phyloP scores from a whole-genome alignment of 2,113 vertebrate genomes.

The Gadus macrocephalus region DNA sequence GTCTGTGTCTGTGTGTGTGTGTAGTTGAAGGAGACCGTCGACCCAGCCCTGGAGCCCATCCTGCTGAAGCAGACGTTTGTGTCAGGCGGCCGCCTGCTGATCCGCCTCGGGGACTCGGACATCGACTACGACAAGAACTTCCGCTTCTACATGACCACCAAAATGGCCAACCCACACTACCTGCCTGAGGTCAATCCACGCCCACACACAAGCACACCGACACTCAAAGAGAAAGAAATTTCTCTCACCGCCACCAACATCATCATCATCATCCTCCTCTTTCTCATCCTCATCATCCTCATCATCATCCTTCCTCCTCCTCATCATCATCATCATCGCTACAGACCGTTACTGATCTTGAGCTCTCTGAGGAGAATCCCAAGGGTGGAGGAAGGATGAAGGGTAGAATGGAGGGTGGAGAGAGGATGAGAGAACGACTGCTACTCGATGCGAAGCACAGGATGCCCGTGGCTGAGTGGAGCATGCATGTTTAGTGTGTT shows the following conservation, averaged over 20 bases:
- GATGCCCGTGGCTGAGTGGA: neutral
- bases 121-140: slow-evolving; percentile 85
- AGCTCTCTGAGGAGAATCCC: neutral
- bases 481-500: neutral
- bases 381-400: neutral
- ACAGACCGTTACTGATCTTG: neutral
- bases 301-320: no score
- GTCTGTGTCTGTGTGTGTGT: slow-evolving; percentile 30
- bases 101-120: slow-evolving; percentile 83
- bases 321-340: neutral
- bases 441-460: neutral
- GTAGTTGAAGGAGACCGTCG: slow-evolving; percentile 80
- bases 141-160: slow-evolving; percentile 86
- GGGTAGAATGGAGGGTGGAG: neutral
- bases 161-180: slow-evolving; percentile 88
- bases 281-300: no score
- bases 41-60: slow-evolving; percentile 81
- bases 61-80: slow-evolving; percentile 83
- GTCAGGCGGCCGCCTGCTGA: slow-evolving; percentile 75
- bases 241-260: no score
- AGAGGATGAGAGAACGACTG: neutral
- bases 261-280: no score
- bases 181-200: slow-evolving; percentile 77
- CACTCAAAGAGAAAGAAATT: no score
- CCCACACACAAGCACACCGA: neutral